Conservation (phyloP, 2,888 invertebrate species). For the Melanostoma scalare region DNA sequence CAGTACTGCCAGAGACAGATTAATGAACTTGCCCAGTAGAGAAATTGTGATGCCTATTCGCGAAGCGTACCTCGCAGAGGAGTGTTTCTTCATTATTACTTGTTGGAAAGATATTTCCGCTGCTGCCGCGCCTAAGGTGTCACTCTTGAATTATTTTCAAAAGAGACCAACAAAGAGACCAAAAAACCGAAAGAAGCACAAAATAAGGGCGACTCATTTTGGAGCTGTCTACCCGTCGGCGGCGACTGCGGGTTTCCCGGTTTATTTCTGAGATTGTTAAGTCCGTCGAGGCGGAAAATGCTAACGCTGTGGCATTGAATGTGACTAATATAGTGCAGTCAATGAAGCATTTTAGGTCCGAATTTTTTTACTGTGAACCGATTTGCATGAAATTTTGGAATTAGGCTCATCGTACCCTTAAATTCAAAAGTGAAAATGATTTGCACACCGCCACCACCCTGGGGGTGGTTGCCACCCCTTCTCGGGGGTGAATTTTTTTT, state of each 20-base stretch:
- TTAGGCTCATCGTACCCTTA: too few species aligned
- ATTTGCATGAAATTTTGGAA: too few species aligned
- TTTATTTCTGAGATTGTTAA: constrained; percentile 50
- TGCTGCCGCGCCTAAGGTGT: constrained; percentile 52
- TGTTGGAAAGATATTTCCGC: constrained; percentile 56
- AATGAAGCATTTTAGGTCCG: too few species aligned
- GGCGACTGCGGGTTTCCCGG: constrained; percentile 26
- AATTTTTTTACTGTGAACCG: too few species aligned
- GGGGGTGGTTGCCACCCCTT: too few species aligned
- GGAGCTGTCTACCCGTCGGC: constrained; percentile 44
- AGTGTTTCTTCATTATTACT: constrained; percentile 36
- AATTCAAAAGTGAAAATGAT: too few species aligned
- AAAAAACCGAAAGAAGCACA: constrained; percentile 18
- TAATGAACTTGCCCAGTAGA: constrained; percentile 56
- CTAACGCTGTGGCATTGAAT: constrained; percentile 62
- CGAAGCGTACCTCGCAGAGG: constrained; percentile 2
- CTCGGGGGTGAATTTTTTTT: too few species aligned
- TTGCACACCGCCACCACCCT: too few species aligned
- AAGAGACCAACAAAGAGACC: not conserved
- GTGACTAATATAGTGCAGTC: too few species aligned
- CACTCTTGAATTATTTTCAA: constrained; percentile 64
- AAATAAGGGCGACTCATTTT: constrained; percentile 40
- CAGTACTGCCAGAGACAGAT: constrained; percentile 47
- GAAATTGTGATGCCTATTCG: constrained; percentile 23
- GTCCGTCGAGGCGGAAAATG: constrained; percentile 25